These are phyloP conservation scores for Brotula barbata DNA, from an alignment of 2,797 vertebrate genomes.

Conservation along the genomic window DNA sequence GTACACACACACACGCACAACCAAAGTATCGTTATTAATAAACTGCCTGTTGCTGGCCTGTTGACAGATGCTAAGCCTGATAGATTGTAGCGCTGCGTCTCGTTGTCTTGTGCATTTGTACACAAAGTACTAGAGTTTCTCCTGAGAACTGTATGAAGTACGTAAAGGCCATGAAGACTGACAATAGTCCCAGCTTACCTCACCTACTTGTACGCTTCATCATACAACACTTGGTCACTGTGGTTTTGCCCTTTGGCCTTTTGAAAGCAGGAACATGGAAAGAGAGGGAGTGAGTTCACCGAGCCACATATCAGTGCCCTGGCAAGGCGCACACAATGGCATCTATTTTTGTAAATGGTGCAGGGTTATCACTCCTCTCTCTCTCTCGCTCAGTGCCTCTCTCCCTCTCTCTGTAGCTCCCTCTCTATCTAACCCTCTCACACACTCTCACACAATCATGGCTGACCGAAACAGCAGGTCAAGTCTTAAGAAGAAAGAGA, in stretches of 20 bases:
- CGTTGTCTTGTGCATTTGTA: slow-evolving; percentile 13
- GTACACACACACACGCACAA: slow-evolving; percentile 51
- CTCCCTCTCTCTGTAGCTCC: slow-evolving; percentile 9
- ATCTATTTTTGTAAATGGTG: slow-evolving; percentile 73
- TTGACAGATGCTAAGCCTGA: slow-evolving; percentile 62
- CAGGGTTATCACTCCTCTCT: slow-evolving; percentile 60
- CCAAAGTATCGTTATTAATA: slow-evolving; percentile 78
- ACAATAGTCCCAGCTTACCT: neutral
- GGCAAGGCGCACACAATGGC: slow-evolving; percentile 68
- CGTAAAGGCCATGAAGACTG: slow-evolving; percentile 6
- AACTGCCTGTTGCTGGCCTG: slow-evolving; percentile 72
- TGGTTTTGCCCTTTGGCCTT: slow-evolving; percentile 62
- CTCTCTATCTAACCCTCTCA: slow-evolving; percentile 43
- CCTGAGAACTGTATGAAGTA: slow-evolving; percentile 9
- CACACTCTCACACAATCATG: slow-evolving; percentile 69
- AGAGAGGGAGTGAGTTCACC: slow-evolving; percentile 56
- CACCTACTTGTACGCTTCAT: neutral
- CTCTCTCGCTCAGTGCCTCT: slow-evolving; percentile 25
- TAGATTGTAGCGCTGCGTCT: slow-evolving; percentile 34
- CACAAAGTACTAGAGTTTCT: slow-evolving; percentile 3
- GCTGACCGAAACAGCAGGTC: slow-evolving; percentile 74
- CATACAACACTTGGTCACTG: slow-evolving; percentile 4
- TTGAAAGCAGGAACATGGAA: slow-evolving; percentile 60
- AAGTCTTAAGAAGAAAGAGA: slow-evolving; percentile 73
- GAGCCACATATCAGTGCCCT: slow-evolving; percentile 38